These are phyloP conservation scores for Philhelius pedissequus DNA, from an alignment of 2,888 invertebrate species.

Conservation along the genomic window DNA sequence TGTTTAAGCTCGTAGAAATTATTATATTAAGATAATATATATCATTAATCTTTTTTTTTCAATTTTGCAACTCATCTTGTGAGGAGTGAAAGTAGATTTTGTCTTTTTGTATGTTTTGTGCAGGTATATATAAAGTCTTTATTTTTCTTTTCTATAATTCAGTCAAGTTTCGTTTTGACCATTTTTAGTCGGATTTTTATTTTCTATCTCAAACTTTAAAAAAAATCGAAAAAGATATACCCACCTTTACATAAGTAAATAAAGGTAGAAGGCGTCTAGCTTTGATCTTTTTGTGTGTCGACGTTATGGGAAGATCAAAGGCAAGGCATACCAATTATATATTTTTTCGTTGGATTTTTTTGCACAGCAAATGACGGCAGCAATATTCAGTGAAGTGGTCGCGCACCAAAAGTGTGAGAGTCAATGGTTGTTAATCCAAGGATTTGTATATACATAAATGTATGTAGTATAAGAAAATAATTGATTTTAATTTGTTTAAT, in stretches of 20 bases:
- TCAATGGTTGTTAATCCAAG: conserved; percentile 1
- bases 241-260: too few relatives aligned
- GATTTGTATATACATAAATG: background rate
- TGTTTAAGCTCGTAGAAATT: too few relatives aligned
- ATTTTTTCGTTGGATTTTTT: conserved; percentile 1
- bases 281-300: conserved; percentile 53
- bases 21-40: too few relatives aligned
- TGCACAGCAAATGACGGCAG: background rate
- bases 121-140: too few relatives aligned
- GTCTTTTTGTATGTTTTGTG: too few relatives aligned
- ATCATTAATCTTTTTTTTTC: too few relatives aligned
- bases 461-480: conserved; percentile 41
- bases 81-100: too few relatives aligned
- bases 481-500: conserved; percentile 38
- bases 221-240: background rate
- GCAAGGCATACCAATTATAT: conserved; percentile 37
- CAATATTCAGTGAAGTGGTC: conserved; percentile 30
- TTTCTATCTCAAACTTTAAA: background rate
- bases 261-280: conserved; percentile 35
- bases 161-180: conserved; percentile 8
- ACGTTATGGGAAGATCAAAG: conserved; percentile 47
- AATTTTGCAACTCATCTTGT: too few relatives aligned
- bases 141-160: background rate
- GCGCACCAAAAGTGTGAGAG: conserved; percentile 1
- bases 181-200: background rate